Evolutionary conservation across 64 coral and sea anemone species (phyloP).

Genomic region (Catalaphyllia jardinei): DNA sequence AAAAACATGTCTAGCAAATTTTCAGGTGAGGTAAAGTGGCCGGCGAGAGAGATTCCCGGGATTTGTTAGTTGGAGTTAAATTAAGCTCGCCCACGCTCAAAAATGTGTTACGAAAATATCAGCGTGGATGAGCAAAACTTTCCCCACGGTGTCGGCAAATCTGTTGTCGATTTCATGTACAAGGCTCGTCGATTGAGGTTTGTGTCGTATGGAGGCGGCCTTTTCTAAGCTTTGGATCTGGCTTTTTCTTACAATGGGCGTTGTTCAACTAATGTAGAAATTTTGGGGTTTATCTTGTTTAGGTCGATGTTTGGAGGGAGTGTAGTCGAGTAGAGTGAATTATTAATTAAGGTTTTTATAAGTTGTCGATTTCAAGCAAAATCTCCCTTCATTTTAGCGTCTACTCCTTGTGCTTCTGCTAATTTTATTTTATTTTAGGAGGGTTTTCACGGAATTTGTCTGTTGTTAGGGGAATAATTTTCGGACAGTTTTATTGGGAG

Average conservation of each 20-base stretch:
- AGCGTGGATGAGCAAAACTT: conserved; percentile 14
- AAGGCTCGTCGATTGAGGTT: conserved; percentile 25
- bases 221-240: conserved; percentile 27
- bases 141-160: conserved; percentile 27
- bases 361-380: conserved; percentile 43
- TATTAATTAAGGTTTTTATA: conserved; percentile 54
- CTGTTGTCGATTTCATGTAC: conserved; percentile 44
- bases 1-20: conserved; percentile 30
- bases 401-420: background rate
- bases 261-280: conserved; percentile 33
- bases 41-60: conserved; percentile 41
- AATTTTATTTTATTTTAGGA: background rate
- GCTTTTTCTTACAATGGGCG: conserved; percentile 47
- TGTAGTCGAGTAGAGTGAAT: conserved; percentile 50
- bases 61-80: conserved; percentile 55
- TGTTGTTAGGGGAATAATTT: background rate
- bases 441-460: background rate
- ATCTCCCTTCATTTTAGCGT: background rate
- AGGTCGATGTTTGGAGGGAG: conserved; percentile 53
- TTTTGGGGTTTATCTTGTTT: conserved; percentile 49
- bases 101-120: conserved; percentile 61
- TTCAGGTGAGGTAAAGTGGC: conserved; percentile 45
- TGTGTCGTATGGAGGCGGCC: conserved; percentile 9
- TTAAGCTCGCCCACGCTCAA: conserved; percentile 51
- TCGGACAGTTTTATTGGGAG: background rate